Evolutionary conservation across 2,888 invertebrate species (phyloP), one percentile per base, ranked within the genome.

Genomic region (Syritta pipiens): DNA sequence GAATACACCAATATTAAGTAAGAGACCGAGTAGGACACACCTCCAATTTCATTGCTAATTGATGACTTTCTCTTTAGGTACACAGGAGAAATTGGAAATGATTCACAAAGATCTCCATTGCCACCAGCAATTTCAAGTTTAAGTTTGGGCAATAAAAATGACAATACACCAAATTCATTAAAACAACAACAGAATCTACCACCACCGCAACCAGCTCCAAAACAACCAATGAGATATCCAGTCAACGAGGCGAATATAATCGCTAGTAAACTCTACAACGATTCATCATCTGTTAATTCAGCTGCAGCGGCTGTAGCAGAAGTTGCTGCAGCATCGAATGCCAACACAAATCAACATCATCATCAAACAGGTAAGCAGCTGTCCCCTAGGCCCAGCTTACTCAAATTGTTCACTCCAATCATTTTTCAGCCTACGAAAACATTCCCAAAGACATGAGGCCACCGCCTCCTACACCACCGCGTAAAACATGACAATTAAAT

Each of bases 371-470:
- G 86, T 86, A 84, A 84, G 84, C 85, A 84, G 85, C 84, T 84
- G 72, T 82, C 85, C 82, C 84, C 86, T 82, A 85, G 87, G 84
- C 85, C 85, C 81, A 84, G 86, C 85, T 84, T 88, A 84, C 85
- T 87, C 82, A 88, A 87, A 85, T 86, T 88, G 88, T 84, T 87
- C 82, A 87, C 85, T 87, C 85, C 87, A 84, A 86, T 87, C 76
- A 88, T 87, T 85, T 88, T 88, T 86, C 87, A 89, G 89, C 88
- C 84, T 88, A 88, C 86, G 88, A 89, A 86, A 89, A 89, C 89
- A 88, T 89, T 88, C 88, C 89, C 86, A 89, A 89, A 88, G 89
- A 88, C 85, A 86, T 89, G 85, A 87, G 85, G 83, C 85, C 85
- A 83, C 86, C 87, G 83, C 88, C 88, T 82, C 86, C 88, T 81